Base-by-base conservation (phyloP, 2,113 vertebrate genomes). In the Nerophis lumbriciformis region DNA sequence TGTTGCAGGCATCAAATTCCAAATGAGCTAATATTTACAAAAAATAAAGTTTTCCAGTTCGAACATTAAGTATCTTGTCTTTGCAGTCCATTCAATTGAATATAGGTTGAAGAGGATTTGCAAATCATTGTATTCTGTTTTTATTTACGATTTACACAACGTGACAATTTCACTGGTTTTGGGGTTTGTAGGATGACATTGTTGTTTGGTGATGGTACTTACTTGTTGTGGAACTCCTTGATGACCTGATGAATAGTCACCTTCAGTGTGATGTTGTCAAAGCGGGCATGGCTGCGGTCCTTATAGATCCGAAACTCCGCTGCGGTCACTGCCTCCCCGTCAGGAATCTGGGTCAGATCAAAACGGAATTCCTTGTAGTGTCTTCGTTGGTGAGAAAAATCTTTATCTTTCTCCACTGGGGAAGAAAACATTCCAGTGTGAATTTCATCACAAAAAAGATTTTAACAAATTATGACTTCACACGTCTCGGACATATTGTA, bases 341-440 rank as follows among this genome's bases (percentile, higher is more conserved):
- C 94, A 0, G 95, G 96, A 81, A 99, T 99, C 79, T 98, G 94
- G 70, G 97, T 98, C 54, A 99, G 92, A 87, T 99, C 97, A 79
- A 99, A 99, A 36, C 97, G 93, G 76, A 99, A 99, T 83, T 98
- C 96, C 85, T 97, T 97, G 89, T 94, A 97, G 88, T 99, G 95
- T 79, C 96, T 90, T 81, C 94, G 87, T 66, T 98, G 96, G 86
- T 95, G 95, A 79, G 96, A 98, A 90, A 98, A 98, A 80, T 99
- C 95, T 86, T 95, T 96, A 85, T 99, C 96, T 88, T 94, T 92
- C 90, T 99, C 97, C 81, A 98, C 97, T 99, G 78, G 58, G 76
- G 81, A 78, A 79, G 59, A 81, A 87, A 79, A 85, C 47, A 77
- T 57, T 75, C 66, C 8, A 65, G 37, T 47, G 64, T 68, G 37